Evolutionary conservation across 2,888 invertebrate genomes (phyloP), one percentile per base, ranked within the genome.

Genomic region (Caenorhabditis sp.): DNA sequence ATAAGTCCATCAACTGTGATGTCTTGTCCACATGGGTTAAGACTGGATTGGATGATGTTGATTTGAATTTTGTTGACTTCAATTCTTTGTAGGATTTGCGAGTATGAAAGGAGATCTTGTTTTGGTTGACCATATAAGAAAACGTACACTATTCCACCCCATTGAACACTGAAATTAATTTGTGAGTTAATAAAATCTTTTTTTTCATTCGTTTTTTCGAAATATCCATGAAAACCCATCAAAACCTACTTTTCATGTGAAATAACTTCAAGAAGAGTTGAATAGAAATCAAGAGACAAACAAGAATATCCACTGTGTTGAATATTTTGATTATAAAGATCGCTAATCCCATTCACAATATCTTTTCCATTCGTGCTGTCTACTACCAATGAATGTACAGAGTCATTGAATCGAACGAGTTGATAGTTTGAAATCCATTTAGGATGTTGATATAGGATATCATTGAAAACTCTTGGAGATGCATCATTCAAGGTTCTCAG

Each of bases 21-120:
- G 36, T 80, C 76, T 26, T 74, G 58, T 0, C 81, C 81, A 57
- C 81, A 81, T 10, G 80, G 81, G 25, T 74, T 77, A 43, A 76
- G 54, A 57, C 76, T 69, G 20, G 77, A 76, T 50, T 81, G 80
- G 0, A 81, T 73, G 26, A 81, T 54, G 60, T 78, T 75, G 62
- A 80, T 74, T 67, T 76, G 77, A 23, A 72, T 76, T 59, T 67
- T 69, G 63, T 72, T 77, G 12, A 65, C 50, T 66, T 79, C 77
- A 7, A 79, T 65, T 59, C 74, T 60, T 23, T 73, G 63, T 10
- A 79, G 27, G 38, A 81, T 76, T 56, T 76, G 54, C 10, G 59
- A 59, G 53, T 74, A 77, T 12, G 67, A 69, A n/a, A 54, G 63
- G 10, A 68, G 52, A 27, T 81, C 77, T 26, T 66, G 59, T 2